Evolutionary conservation across 2,797 vertebrate genomes (phyloP).

Genomic region (Phataginus tricuspis): DNA sequence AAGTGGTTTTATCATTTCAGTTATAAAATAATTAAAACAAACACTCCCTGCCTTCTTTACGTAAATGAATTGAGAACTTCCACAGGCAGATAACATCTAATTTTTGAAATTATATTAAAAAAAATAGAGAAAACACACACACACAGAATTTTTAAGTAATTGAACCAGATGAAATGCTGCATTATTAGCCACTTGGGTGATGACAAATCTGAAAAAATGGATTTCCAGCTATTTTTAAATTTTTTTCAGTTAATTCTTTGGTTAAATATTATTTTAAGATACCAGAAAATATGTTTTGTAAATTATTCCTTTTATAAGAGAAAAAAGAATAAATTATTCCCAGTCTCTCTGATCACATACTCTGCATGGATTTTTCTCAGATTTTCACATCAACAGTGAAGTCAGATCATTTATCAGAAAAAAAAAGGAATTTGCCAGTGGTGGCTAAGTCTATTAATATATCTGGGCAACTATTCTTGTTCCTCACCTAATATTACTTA

Average conservation of each 20-base stretch:
- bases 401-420: not conserved
- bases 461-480: not conserved
- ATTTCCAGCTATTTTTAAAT: not conserved
- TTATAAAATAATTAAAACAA: constrained; percentile 5
- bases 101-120: constrained; percentile 38
- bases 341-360: not conserved
- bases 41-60: not conserved
- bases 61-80: not conserved
- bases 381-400: not conserved
- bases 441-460: not conserved
- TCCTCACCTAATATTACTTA: not conserved
- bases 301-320: not conserved
- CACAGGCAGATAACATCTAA: not conserved
- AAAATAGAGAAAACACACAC: not conserved
- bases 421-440: not conserved
- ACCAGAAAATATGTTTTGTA: not conserved
- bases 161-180: not conserved
- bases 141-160: not conserved
- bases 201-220: not conserved
- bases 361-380: not conserved
- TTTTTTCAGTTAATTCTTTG: not conserved
- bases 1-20: not conserved
- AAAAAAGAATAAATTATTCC: not conserved
- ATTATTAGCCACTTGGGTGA: not conserved
- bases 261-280: not conserved